Base-by-base conservation (phyloP, 2,888 invertebrate genomes). In the Epistrophe grossulariae region DNA sequence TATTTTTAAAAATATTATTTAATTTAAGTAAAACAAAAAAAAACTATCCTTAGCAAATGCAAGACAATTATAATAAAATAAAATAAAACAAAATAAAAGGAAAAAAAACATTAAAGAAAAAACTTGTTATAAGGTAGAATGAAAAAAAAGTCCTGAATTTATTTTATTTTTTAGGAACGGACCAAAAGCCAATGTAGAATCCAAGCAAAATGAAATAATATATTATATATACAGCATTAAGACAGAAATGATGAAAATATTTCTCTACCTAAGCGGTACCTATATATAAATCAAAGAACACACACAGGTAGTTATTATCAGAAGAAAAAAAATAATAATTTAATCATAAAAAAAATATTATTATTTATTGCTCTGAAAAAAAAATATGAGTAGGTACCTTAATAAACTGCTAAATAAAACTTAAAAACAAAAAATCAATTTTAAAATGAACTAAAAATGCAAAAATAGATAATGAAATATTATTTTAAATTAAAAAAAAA, bases 111-210 rank as follows among this genome's bases (percentile, higher is more conserved):
- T 24, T 24, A 24, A 24, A 24, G 24, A 77, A 60, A 80, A 43
- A 64, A 85, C 82, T 79, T 82, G 85, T 82, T 85, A 79, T 82
- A 85, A 85, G 85, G 62, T 85, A 85, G 78, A 70, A 70, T 6
- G 59, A 71, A 24, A 84, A 76, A 72, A 84, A 76, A 72, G 82
- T 85, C 82, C 82, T 85, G 82, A 82, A 85, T 78, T 82, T 60
- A 72, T 87, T 82, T 59, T 64, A 71, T 83, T 85, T 79, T 83
- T 83, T 79, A 87, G 87, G 76, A 87, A 87, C 83, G 87, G 87
- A 87, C 87, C 87, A 87, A 87, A 84, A 83, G 87, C 87, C 87
- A 87, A 87, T 83, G 72, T 83, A 83, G 83, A 82, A 83, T 87
- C 66, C 79, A 83, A 66, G 60, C 52, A 52, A 45, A 55, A 57